These are phyloP conservation scores for Oreotrochilus melanogaster DNA, from an alignment of 2,113 vertebrate species.

Conservation along the genomic window DNA sequence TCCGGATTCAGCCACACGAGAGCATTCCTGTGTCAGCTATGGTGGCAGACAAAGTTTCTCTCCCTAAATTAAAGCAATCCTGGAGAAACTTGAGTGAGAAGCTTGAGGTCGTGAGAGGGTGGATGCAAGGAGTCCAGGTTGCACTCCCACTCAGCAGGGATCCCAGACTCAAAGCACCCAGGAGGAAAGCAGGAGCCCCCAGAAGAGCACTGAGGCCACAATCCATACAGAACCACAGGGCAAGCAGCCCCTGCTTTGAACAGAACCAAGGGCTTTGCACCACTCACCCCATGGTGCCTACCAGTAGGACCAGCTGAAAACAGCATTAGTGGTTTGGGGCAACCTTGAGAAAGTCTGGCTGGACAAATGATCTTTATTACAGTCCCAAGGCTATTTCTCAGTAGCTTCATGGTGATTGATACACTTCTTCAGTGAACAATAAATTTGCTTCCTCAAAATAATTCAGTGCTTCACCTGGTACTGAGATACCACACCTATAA, in stretches of 20 bases:
- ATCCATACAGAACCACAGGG: rapidly evolving
- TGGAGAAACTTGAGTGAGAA: neutral
- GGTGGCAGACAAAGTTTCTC: neutral
- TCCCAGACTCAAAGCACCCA: neutral
- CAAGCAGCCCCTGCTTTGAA: rapidly evolving
- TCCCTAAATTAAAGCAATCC: neutral
- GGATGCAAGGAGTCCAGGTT: neutral
- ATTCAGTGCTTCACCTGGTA: neutral
- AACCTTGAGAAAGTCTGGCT: neutral
- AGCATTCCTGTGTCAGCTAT: neutral
- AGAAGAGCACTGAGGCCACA: rapidly evolving
- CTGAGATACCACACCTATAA: neutral
- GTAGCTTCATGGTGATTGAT: neutral
- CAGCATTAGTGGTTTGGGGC: neutral
- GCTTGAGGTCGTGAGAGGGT: rapidly evolving
- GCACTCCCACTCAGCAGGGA: rapidly evolving
- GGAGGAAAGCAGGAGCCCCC: neutral
- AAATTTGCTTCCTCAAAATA: neutral
- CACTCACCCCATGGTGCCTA: rapidly evolving
- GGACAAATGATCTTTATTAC: neutral
- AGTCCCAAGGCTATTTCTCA: neutral
- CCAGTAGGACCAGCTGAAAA: rapidly evolving
- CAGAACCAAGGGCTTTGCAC: neutral
- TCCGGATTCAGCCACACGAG: neutral
- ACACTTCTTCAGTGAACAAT: neutral